Evolutionary conservation across 2,797 vertebrate species (phyloP), one percentile per base, ranked within the genome.

Genomic region (Argentina silus): DNA sequence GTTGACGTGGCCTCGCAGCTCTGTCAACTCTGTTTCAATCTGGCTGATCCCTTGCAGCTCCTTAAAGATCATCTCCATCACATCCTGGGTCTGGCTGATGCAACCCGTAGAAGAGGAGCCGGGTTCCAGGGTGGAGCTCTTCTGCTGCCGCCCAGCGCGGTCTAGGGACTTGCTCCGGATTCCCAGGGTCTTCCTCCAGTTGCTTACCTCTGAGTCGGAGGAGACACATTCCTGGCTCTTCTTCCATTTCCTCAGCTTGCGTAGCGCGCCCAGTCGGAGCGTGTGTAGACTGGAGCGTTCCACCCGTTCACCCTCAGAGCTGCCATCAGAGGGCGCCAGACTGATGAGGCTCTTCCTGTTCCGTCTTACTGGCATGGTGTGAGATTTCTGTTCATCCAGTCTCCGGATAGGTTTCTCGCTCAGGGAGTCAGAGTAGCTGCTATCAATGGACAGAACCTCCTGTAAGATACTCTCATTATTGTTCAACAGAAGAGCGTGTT

Each of bases 61-160:
- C 87, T 99, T 99, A 76, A 99, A 99, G 80, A 99, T 99, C 98
- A 99, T 99, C 91, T 99, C 98, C 98, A 99, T 99, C 72, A 99
- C 97, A 89, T 99, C 97, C 7, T 98, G 97, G 6, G 98, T 99
- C 85, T 99, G 97, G 88, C 95, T 98, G 86, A 99, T 98, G 84
- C 97, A 98, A 72, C 97, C 96, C 1, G 97, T 98, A 0, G 98
- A 99, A 79, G 97, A 98, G 81, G 97, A 99, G 12, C 96, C 94
- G 10, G 97, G 96, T 83, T 99, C 97, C 17, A 98, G 85, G 6
- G 95, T 91, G 17, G 89, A 94, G 56, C 95, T 93, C 84, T 98
- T 98, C 75, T 96, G 96, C 73, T 96, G 95, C 43, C 96, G 93
- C 1, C 95, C 96, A 56, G 98, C 93, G 77, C 98, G 93, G 83